phyloP scores from a whole-genome alignment of 2,888 invertebrate genomes.

The Andrena minutula region DNA sequence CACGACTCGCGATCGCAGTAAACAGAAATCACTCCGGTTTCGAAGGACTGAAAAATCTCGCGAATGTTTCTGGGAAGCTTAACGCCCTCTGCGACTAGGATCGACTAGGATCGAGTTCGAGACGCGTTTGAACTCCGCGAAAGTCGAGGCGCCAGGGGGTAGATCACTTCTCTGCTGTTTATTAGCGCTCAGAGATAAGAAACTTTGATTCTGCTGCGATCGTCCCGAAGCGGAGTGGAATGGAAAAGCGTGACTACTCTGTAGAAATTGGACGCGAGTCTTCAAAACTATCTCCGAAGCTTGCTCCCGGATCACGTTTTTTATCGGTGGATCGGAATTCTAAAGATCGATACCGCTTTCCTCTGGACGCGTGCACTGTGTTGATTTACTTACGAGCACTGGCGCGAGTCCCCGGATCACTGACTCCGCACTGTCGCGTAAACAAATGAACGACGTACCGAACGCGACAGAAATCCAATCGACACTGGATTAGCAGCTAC shows the following conservation, averaged over 20 bases:
- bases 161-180: neutral
- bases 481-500: conserved; percentile 5
- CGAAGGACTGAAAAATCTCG: too few relatives aligned
- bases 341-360: neutral
- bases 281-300: too few relatives aligned
- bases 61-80: neutral
- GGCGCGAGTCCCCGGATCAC: conserved; percentile 18
- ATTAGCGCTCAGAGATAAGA: neutral
- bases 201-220: too few relatives aligned
- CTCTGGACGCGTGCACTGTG: neutral
- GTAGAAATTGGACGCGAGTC: too few relatives aligned
- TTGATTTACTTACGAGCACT: conserved; percentile 44
- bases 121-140: neutral
- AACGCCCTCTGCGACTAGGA: neutral
- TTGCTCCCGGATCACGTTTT: too few relatives aligned
- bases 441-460: conserved; percentile 15
- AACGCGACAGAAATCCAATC: neutral
- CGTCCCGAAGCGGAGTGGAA: too few relatives aligned
- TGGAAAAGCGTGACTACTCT: too few relatives aligned
- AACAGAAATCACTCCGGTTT: too few relatives aligned
- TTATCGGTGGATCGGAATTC: too few relatives aligned
- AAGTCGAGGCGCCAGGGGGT: neutral
- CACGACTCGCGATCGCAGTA: neutral
- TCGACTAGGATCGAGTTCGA: too few relatives aligned
- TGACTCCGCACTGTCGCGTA: conserved; percentile 22